Percentiles rank a stretch among this genome's conserved stretches.
These are phyloP conservation scores for Myotis yumanensis DNA, from an alignment of 2,113 vertebrate species.

Conservation along the genomic window DNA sequence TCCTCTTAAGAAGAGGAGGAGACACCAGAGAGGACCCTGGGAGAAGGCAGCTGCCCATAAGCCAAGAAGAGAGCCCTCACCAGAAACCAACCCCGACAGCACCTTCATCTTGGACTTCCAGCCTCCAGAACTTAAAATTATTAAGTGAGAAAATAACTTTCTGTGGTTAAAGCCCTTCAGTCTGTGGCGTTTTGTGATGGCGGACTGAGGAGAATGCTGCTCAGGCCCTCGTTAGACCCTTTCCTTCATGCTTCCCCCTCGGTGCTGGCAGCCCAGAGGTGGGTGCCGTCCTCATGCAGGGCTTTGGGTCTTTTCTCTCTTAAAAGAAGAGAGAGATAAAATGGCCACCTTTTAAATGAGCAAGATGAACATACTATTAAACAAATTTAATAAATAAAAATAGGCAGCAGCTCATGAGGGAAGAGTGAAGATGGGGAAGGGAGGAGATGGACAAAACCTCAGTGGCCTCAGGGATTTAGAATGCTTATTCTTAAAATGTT, in stretches of 20 bases:
- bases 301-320: background rate
- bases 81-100: too few species aligned
- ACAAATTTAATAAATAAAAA: background rate
- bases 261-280: background rate
- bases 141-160: background rate
- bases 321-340: background rate
- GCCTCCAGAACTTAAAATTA: background rate
- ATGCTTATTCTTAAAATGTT: background rate
- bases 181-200: background rate
- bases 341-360: background rate
- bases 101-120: background rate
- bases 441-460: background rate
- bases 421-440: background rate
- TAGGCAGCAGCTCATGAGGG: background rate
- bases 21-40: background rate
- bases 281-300: accelerated
- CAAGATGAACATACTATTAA: slow-evolving; percentile 5
- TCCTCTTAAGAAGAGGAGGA: background rate
- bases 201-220: background rate
- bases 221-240: background rate
- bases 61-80: background rate
- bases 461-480: background rate
- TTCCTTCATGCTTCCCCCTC: accelerated
- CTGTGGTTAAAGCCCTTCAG: background rate
- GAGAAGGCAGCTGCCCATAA: background rate